Evolutionary conservation across 2,797 vertebrate species (phyloP).

Genomic region (Lacerta viridis): DNA sequence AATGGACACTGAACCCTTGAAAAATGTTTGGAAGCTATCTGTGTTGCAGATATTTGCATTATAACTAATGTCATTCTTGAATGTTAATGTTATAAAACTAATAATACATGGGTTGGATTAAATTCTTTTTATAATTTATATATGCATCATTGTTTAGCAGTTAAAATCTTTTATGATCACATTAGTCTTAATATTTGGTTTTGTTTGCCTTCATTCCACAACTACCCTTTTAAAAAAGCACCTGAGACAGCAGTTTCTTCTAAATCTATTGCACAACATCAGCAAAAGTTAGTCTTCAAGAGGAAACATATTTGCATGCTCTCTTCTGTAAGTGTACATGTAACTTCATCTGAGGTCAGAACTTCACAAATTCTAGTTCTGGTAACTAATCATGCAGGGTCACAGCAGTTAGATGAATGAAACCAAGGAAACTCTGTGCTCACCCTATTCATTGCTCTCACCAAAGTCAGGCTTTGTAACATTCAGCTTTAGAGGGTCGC

Average conservation of each 20-base stretch:
- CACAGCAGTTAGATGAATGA: background rate
- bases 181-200: constrained; percentile 1
- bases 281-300: background rate
- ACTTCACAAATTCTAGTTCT: background rate
- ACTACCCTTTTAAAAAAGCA: constrained; percentile 2
- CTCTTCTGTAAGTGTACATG: background rate
- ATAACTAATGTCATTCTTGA: background rate
- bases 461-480: constrained; percentile 15
- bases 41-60: background rate
- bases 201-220: background rate
- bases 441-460: background rate
- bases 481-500: constrained; percentile 2
- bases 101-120: background rate
- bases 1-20: background rate
- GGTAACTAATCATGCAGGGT: background rate
- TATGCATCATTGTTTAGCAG: background rate
- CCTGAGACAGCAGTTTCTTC: constrained; percentile 11
- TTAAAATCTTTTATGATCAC: background rate
- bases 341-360: background rate
- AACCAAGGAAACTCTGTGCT: constrained; percentile 3
- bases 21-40: background rate
- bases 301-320: background rate
- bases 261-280: background rate
- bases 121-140: constrained; percentile 1
- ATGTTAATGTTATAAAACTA: background rate